These are phyloP conservation scores for Odontomachus brunneus DNA, from an alignment of 1,140 invertebrate species.

Conservation along the genomic window DNA sequence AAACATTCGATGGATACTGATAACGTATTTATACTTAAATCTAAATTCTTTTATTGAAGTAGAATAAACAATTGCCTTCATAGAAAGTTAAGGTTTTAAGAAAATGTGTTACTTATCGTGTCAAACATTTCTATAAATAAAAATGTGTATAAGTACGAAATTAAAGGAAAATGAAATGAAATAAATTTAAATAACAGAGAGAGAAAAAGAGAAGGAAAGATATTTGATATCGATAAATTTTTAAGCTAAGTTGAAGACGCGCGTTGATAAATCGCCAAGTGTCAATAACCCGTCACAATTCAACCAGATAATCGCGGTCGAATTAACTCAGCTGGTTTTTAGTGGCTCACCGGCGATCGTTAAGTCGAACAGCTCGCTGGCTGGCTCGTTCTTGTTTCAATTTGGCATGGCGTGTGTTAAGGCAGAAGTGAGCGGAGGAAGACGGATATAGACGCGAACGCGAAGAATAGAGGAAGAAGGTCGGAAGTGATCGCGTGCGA, in stretches of 20 bases:
- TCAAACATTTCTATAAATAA: too few species aligned
- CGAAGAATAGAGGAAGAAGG: conserved; percentile 10
- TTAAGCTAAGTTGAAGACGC: too few species aligned
- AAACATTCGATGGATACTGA: too few species aligned
- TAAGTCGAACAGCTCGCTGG: conserved; percentile 9
- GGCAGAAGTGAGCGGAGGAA: background rate
- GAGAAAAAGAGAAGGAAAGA: too few species aligned
- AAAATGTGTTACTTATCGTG: too few species aligned
- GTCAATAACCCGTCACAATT: conserved; percentile 40
- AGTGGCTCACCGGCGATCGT: conserved; percentile 36
- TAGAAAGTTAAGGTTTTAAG: too few species aligned
- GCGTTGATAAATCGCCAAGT: conserved; percentile 2
- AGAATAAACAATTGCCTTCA: too few species aligned
- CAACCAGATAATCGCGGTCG: conserved; percentile 31
- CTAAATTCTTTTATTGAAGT: too few species aligned
- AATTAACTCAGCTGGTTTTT: conserved; percentile 40
- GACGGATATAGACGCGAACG: background rate
- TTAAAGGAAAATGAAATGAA: too few species aligned
- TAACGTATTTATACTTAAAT: too few species aligned
- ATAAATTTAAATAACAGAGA: too few species aligned
- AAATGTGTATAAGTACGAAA: too few species aligned
- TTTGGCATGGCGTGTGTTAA: conserved; percentile 30
- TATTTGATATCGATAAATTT: background rate
- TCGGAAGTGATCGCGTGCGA: background rate
- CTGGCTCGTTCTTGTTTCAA: conserved; percentile 31